Base-by-base conservation (phyloP, 2,888 invertebrate species). In the Pycnomerus fuliginosus region DNA sequence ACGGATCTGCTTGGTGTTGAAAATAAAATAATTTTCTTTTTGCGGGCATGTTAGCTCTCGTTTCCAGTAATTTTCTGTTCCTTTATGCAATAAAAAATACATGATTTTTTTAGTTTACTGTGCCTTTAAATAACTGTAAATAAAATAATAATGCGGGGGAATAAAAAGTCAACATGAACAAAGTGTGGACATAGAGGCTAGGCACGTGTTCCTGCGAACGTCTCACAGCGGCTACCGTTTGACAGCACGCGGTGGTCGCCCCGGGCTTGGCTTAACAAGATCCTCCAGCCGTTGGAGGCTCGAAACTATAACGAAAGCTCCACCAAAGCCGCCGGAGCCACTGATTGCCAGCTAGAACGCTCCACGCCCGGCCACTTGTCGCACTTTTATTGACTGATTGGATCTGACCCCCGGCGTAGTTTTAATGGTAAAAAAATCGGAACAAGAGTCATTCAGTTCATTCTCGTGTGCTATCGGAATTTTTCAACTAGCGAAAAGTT, bases 371-470 rank as follows among this genome's bases (percentile, higher is more conserved):
- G 52, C 56, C 55, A 60, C 60, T 59, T 61, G 53, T 58, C 53
- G 52, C 53, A 53, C 55, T 52, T 60, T 66, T 65, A 64, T 67
- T 64, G 66, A 65, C 64, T 63, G 67, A 69, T 68, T 65, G 65
- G 60, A 62, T 58, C 29, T 37, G 48, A 61, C 69, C 63, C 50
- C 52, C 37, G 65, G 70, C 60, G 44, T 43, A 46, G 65, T 69
- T 70, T 69, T 70, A 70, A 70, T 70, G 69, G 68, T 50, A 51
- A 55, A 60, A 29, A 29, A 30, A 16, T 7, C 56, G 50, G 55
- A 56, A 59, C 55, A 56, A 58, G 12, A 11, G n/a, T 28, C 13
- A 7, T 12, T 28, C 23, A 23, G 23, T n/a, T 10, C 11, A 11
- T 23, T 23, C n/a, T 23, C 23, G 23, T 23, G n/a, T 23, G n/a